Percentiles rank a stretch among this genome's conserved stretches.
Conservation (phyloP, 2,888 invertebrate genomes). For the Amphipoea lucens region DNA sequence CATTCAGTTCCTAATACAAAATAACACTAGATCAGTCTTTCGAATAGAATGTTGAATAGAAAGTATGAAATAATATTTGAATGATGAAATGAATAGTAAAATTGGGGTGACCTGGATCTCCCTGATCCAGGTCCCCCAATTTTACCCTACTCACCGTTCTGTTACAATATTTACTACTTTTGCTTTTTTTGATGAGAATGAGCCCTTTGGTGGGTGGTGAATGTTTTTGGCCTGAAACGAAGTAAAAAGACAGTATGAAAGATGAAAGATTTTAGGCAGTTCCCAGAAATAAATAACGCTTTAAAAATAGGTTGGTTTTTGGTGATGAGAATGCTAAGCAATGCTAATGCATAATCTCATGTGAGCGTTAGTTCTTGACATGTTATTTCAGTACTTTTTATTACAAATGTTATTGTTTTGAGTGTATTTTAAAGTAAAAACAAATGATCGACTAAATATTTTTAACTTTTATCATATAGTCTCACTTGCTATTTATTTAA, state of each 20-base stretch:
- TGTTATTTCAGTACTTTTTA: no score
- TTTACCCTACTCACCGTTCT: no score
- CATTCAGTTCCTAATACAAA: no score
- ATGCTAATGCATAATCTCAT: no score
- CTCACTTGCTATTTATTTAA: neutral
- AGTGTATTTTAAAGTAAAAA: neutral
- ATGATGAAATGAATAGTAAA: no score
- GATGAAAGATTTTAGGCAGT: neutral
- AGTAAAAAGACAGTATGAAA: neutral
- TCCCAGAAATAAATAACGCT: neutral
- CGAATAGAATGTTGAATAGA: no score
- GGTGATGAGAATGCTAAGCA: neutral
- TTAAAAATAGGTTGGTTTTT: neutral
- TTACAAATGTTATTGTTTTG: neutral
- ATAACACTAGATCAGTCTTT: no score
- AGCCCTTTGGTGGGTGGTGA: neutral
- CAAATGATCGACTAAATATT: neutral
- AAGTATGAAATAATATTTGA: no score
- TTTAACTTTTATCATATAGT: neutral
- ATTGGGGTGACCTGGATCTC: no score
- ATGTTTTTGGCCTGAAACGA: neutral
- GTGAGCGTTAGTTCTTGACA: neutral
- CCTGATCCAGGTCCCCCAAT: no score
- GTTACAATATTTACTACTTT: neutral
- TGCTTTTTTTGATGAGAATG: neutral